These are phyloP conservation scores for Zapus hudsonius DNA, from an alignment of 2,113 vertebrate species.

Conservation along the genomic window DNA sequence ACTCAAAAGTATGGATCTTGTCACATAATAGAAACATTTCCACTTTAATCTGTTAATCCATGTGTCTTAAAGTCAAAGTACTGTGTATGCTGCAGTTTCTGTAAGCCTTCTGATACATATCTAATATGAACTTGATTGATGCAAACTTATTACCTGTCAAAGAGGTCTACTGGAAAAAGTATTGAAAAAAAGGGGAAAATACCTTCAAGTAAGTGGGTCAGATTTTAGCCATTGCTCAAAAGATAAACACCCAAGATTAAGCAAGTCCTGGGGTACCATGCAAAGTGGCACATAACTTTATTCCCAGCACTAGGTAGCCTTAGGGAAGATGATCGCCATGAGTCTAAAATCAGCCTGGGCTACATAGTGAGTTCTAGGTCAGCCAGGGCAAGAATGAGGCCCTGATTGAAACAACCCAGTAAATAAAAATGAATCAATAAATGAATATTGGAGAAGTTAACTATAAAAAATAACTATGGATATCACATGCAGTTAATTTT, in stretches of 20 bases:
- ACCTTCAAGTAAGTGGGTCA: background rate
- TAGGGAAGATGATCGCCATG: no score
- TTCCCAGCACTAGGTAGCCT: no score
- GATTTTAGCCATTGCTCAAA: background rate
- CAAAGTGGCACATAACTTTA: background rate
- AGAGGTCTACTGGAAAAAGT: background rate
- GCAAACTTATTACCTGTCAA: constrained; percentile 44
- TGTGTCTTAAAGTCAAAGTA: background rate
- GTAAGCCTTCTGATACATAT: constrained; percentile 13
- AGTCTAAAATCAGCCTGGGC: no score
- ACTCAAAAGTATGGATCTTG: constrained; percentile 26
- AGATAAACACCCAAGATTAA: background rate
- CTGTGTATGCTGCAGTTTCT: background rate
- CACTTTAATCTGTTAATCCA: constrained; percentile 56
- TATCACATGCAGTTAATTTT: background rate
- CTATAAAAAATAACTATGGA: background rate
- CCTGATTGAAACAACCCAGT: no score
- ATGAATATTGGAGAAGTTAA: background rate
- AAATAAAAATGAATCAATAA: background rate
- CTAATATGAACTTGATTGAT: constrained; percentile 17
- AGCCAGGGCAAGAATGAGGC: no score
- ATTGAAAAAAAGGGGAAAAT: background rate
- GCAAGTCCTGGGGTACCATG: background rate
- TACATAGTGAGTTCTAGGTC: no score
- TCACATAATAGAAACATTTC: constrained; percentile 37